Evolutionary conservation across 2,888 invertebrate genomes (phyloP).

Genomic region (Oxycera nigricornis): DNA sequence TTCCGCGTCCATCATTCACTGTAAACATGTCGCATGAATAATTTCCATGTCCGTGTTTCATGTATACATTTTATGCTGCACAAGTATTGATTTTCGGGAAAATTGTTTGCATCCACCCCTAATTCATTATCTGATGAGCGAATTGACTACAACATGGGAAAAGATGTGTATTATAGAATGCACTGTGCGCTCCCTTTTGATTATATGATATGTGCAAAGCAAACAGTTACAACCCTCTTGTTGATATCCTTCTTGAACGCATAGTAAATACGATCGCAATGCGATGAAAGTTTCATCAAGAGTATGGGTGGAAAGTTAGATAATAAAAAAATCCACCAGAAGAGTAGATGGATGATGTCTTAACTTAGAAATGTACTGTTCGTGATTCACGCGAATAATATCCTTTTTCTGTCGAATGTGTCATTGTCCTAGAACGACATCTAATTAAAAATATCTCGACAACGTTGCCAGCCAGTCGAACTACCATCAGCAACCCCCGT

Average conservation of each 20-base stretch:
- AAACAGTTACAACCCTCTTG: too few species aligned
- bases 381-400: too few species aligned
- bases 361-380: too few species aligned
- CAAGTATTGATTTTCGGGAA: constrained; percentile 25
- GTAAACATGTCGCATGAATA: background rate
- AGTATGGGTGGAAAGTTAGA: too few species aligned
- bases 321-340: too few species aligned
- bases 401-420: too few species aligned
- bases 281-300: too few species aligned
- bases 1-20: background rate
- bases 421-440: constrained; percentile 7
- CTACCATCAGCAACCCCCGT: background rate
- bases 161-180: constrained; percentile 24
- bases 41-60: background rate
- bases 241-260: too few species aligned
- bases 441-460: constrained; percentile 4
- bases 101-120: constrained; percentile 11
- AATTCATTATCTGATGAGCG: constrained; percentile 27
- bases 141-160: constrained; percentile 17
- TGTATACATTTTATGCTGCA: background rate
- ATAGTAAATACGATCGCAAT: too few species aligned
- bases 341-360: too few species aligned
- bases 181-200: background rate
- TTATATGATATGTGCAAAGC: too few species aligned
- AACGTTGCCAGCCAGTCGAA: background rate